A percentile compares a stretch with the other conserved stretches of the same genome.
phyloP scores from a whole-genome alignment of 2,797 vertebrate species.

The Pteronotus mesoamericanus region DNA sequence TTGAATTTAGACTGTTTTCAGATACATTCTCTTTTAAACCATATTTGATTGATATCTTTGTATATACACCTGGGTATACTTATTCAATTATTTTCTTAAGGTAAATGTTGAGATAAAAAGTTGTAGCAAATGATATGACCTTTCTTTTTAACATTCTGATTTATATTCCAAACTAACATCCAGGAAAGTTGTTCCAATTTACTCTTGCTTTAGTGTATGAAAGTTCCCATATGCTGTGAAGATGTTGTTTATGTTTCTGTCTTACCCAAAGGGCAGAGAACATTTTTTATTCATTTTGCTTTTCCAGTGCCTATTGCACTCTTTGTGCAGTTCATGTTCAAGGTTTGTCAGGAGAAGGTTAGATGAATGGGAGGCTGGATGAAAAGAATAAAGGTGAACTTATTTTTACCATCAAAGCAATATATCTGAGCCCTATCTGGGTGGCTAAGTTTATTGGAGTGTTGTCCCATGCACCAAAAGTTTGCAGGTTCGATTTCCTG shows the following conservation, averaged over 20 bases:
- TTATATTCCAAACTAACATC: neutral
- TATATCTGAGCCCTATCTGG: neutral
- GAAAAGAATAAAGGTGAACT: neutral
- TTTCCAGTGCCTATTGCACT: neutral
- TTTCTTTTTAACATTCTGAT: neutral
- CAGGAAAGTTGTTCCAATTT: neutral
- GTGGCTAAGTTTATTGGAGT: neutral
- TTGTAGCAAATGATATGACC: neutral
- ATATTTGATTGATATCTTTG: neutral
- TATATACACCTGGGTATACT: neutral
- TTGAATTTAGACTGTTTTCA: neutral
- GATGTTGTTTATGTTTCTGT: neutral
- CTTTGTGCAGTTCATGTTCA: neutral
- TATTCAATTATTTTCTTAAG: conserved; percentile 21
- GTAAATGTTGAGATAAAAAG: conserved; percentile 16
- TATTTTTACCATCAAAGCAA: neutral
- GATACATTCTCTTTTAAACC: conserved; percentile 20
- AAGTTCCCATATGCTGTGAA: neutral
- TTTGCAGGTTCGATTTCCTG: neutral
- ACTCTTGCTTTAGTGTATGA: neutral
- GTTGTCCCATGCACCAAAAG: neutral
- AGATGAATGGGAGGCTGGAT: neutral
- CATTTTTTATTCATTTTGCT: conserved; percentile 27
- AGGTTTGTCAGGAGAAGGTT: neutral
- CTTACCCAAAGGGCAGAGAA: neutral